phyloP scores from a whole-genome alignment of 64 coral and sea anemone genomes.

The Pocillopora verrucosa region DNA sequence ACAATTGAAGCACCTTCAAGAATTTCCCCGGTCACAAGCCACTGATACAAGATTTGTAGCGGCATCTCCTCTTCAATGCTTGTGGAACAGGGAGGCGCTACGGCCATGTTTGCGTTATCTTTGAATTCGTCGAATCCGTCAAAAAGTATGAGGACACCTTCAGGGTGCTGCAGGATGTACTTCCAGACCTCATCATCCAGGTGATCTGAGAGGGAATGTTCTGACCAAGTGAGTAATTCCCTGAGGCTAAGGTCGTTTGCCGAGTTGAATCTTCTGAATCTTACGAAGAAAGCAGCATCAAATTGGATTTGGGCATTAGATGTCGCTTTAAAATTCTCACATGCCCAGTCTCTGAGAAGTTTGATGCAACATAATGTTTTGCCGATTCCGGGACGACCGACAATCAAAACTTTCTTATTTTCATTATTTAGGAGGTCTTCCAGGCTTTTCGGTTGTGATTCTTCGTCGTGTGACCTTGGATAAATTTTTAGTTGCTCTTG shows the following conservation, averaged over 20 bases:
- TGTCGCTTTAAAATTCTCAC: no score
- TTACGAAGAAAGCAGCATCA: conserved; percentile 20
- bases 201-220: no score
- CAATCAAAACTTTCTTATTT: conserved; percentile 41
- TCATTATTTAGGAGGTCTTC: neutral
- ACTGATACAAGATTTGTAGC: neutral
- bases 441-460: neutral
- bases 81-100: no score
- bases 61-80: neutral
- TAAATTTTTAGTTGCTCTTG: neutral
- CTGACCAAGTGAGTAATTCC: no score
- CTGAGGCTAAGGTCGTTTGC: neutral
- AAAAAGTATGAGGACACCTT: neutral
- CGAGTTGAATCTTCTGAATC: conserved; percentile 22
- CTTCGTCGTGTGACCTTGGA: neutral
- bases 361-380: neutral
- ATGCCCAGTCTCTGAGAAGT: conserved; percentile 40
- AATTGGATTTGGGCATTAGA: conserved; percentile 3
- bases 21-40: conserved; percentile 8
- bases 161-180: conserved; percentile 17
- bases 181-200: conserved; percentile 29
- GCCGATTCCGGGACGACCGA: conserved; percentile 56
- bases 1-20: conserved; percentile 27
- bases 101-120: neutral
- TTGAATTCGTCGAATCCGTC: conserved; percentile 66